Conservation (phyloP, 2,113 vertebrate species). For the Pollimyrus isidori region DNA sequence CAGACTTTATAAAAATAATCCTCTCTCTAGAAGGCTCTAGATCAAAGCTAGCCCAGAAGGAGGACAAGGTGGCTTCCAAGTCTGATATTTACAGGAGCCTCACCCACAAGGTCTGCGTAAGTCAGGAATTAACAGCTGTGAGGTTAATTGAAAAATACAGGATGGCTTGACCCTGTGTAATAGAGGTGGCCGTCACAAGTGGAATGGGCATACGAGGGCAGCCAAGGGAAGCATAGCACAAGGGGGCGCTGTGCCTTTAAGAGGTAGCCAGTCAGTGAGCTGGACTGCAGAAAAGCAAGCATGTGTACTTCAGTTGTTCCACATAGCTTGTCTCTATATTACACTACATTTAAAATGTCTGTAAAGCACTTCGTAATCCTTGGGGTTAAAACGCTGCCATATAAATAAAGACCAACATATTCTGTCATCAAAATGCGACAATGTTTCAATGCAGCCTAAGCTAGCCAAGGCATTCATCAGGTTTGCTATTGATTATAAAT, state of each 20-base stretch:
- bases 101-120: neutral
- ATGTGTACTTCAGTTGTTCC: neutral
- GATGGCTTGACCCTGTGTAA: constrained; percentile 13
- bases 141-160: constrained; percentile 23
- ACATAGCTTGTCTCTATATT: neutral
- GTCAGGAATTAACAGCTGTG: constrained; percentile 13
- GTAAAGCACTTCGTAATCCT: neutral
- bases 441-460: neutral
- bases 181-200: constrained; percentile 5
- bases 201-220: neutral
- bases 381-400: neutral
- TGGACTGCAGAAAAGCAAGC: neutral
- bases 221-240: neutral
- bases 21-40: neutral
- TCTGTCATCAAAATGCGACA: neutral
- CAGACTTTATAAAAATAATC: neutral
- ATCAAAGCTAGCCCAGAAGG: neutral
- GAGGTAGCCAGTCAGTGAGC: neutral
- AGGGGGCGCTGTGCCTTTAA: neutral
- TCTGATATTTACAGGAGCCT: neutral
- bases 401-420: neutral
- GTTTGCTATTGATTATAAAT: neutral
- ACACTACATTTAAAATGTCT: neutral
- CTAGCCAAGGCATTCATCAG: neutral
- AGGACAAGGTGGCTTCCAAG: neutral